Evolutionary conservation across 2,113 vertebrate species (phyloP).

Genomic region (Tylochromis polylepis): DNA sequence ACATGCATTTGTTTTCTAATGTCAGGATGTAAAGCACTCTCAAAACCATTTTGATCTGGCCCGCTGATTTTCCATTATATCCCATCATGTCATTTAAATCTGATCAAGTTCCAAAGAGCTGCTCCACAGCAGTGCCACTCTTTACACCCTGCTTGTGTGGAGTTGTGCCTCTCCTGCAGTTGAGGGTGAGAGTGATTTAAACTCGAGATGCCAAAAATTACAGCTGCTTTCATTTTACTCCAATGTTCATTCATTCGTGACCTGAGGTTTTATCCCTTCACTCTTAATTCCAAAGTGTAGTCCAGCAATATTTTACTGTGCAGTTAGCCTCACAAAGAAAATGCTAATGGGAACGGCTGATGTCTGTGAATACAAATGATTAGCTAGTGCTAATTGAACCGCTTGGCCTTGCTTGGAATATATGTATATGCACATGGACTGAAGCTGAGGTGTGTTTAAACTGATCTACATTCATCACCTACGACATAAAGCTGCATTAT

Average conservation of each 20-base stretch:
- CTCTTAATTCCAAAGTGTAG: background rate
- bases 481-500: background rate
- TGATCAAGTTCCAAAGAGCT: background rate
- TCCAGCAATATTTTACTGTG: background rate
- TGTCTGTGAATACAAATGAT: slow-evolving; percentile 24
- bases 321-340: background rate
- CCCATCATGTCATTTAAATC: slow-evolving; percentile 30
- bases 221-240: background rate
- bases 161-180: background rate
- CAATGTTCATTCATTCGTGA: background rate
- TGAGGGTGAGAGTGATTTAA: background rate
- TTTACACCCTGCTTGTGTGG: background rate
- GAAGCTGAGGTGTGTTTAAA: background rate
- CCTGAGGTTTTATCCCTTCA: background rate
- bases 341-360: background rate
- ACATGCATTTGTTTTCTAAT: background rate
- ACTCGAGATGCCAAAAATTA: background rate
- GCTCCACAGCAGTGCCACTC: background rate
- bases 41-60: slow-evolving; percentile 23
- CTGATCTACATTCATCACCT: background rate
- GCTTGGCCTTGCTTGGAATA: background rate
- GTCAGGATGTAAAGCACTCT: slow-evolving; percentile 16
- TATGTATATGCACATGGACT: background rate
- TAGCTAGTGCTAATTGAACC: background rate
- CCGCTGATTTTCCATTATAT: slow-evolving; percentile 39